Evolutionary conservation across 2,888 invertebrate species (phyloP), one percentile per base, ranked within the genome.

Genomic region (Thalpophila matura): DNA sequence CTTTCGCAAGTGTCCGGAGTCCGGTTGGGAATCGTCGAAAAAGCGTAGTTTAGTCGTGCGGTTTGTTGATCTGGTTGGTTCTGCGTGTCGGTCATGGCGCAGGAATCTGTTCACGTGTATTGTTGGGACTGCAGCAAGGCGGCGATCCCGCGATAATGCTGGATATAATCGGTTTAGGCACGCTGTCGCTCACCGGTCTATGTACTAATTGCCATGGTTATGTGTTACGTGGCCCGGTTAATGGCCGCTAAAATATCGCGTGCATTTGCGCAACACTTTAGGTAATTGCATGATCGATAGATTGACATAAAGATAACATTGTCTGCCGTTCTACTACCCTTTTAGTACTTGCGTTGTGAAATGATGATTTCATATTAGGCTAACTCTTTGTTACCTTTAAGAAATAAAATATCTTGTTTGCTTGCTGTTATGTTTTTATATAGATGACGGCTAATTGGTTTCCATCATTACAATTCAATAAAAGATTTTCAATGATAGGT

Each of bases 101-200:
- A 84, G 90, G 90, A 89, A 92, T 92, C 88, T 84, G 86, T 89
- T 88, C 82, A 84, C 80, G 83, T 78, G 84, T 87, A 87, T 90
- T 92, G 88, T 91, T 87, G 80, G 83, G 75, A 75, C 73, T 70
- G 82, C 82, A 77, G 80, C 74, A 68, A 68, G 80, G 75, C 79
- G 79, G 86, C 80, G 88, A 88, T 92, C 84, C 89, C 81, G 85
- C 86, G 91, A 91, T 91, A 91, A 88, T 87, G 86, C 88, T 84
- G 84, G 84, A 82, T 85, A 87, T 93, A 93, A 94, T 92, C 91
- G 87, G 87, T 88, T 94, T 91, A 91, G 89, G 87, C 86, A 89
- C 90, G 91, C 91, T 90, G 91, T 93, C 92, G 90, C 89, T 94
- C 91, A 92, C 86, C 74, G 84, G 86, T 84, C 89, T 89, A 89